phyloP scores from a whole-genome alignment of 2,113 vertebrate species.

The Entosphenus tridentatus region DNA sequence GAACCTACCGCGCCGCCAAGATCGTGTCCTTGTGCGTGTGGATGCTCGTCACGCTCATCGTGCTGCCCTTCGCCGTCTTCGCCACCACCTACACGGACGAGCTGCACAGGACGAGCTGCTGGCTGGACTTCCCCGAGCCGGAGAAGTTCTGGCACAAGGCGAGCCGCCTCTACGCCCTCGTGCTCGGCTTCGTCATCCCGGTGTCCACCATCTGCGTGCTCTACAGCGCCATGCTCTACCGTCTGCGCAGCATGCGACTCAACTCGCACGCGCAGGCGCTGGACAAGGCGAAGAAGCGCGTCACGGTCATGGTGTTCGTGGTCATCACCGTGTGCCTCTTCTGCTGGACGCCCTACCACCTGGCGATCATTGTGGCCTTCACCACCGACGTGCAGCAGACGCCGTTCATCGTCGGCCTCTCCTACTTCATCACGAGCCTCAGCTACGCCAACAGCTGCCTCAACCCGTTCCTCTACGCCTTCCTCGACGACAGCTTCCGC shows the following conservation, averaged over 20 bases:
- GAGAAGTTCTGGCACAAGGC: slow-evolving; percentile 56
- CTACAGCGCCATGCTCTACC: slow-evolving; percentile 50
- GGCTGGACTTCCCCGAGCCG: slow-evolving; percentile 47
- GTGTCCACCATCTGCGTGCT: slow-evolving; percentile 54
- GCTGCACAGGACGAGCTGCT: slow-evolving; percentile 40
- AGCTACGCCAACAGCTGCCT: slow-evolving; percentile 69
- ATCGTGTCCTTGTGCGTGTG: slow-evolving; percentile 50
- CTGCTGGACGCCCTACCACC: slow-evolving; percentile 66
- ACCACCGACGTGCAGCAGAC: slow-evolving; percentile 55
- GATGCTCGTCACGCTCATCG: slow-evolving; percentile 45
- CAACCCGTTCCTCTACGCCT: slow-evolving; percentile 56
- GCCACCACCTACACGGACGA: slow-evolving; percentile 33
- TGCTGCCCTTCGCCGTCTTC: slow-evolving; percentile 49
- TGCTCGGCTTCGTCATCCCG: slow-evolving; percentile 53
- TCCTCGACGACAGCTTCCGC: slow-evolving; percentile 55
- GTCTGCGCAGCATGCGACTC: slow-evolving; percentile 42
- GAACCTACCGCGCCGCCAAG: slow-evolving; percentile 40
- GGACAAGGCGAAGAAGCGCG: slow-evolving; percentile 62
- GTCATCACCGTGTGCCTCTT: slow-evolving; percentile 55
- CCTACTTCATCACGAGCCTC: slow-evolving; percentile 59
- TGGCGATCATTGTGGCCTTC: slow-evolving; percentile 56
- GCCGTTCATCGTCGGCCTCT: slow-evolving; percentile 41
- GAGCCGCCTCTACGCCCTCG: slow-evolving; percentile 48
- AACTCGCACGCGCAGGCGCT: slow-evolving; percentile 49
- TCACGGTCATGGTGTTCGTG: slow-evolving; percentile 57